Evolutionary conservation across 2,113 vertebrate species (phyloP).

Genomic region (Dipodomys merriami): DNA sequence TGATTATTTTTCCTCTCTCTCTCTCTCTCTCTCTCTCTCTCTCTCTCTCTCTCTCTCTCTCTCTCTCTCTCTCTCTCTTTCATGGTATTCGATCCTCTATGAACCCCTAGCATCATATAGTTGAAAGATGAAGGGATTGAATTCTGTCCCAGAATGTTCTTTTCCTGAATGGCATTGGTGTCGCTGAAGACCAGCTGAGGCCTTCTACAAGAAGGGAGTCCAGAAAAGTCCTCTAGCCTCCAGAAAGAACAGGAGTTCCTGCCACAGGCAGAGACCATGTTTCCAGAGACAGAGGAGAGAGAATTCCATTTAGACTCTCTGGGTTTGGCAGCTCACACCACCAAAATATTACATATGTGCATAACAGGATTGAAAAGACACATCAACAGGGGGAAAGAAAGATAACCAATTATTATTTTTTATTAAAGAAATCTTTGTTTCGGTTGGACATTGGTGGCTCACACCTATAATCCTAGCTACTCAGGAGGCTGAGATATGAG

Average conservation of each 20-base stretch:
- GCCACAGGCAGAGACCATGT: constrained; percentile 5
- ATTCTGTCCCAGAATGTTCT: constrained; percentile 10
- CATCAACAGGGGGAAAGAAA: neutral
- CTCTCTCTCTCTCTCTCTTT: constrained; percentile 77
- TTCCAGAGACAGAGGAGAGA: neutral
- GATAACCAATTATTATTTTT: neutral
- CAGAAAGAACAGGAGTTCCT: neutral
- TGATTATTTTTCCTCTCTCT: constrained; percentile 76
- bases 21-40: constrained; percentile 77
- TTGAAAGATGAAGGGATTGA: constrained; percentile 70
- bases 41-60: constrained; percentile 79
- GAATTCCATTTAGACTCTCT: neutral
- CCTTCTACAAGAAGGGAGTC: neutral
- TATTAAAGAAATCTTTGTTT: neutral
- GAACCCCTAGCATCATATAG: constrained; percentile 54
- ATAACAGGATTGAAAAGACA: constrained; percentile 16
- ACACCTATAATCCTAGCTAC: no score
- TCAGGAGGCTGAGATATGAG: no score
- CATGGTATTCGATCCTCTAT: constrained; percentile 77
- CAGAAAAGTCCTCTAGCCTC: no score
- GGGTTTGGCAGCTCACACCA: neutral
- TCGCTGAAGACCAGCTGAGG: constrained; percentile 54
- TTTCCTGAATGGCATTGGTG: constrained; percentile 70
- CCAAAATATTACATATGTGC: neutral
- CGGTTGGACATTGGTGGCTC: neutral